phyloP scores from a whole-genome alignment of 2,888 invertebrate species.

The Cotesia congregata region DNA sequence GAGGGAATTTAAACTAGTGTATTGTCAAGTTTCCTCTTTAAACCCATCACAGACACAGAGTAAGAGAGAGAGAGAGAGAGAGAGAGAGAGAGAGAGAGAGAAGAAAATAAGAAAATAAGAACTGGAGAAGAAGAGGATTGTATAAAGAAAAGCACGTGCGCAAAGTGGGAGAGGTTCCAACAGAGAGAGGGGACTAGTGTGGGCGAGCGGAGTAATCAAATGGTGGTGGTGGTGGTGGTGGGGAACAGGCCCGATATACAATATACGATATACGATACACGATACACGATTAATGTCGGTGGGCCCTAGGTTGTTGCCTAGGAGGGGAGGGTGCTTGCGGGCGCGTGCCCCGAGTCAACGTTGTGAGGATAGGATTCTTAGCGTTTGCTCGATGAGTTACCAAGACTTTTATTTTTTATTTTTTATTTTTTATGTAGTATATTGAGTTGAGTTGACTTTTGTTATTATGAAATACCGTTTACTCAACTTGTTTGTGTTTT shows the following conservation, averaged over 20 bases:
- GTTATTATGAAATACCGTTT: not conserved
- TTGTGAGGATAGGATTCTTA: constrained; percentile 24
- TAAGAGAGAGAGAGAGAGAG: constrained; percentile 30
- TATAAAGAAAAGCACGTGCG: constrained; percentile 42
- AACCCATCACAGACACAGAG: not conserved
- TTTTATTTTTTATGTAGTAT: not conserved
- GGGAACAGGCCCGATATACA: not conserved
- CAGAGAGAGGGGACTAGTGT: constrained; percentile 35
- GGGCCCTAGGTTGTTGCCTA: constrained; percentile 35
- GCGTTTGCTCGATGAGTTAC: constrained; percentile 36
- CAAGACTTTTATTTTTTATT: constrained; percentile 24
- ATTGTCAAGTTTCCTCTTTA: not conserved
- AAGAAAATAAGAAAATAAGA: constrained; percentile 37
- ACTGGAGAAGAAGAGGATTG: constrained; percentile 38
- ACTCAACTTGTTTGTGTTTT: not conserved
- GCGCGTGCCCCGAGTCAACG: constrained; percentile 65
- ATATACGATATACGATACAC: constrained; percentile 7
- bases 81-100: constrained; percentile 34
- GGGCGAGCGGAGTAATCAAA: constrained; percentile 26
- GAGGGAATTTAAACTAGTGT: not conserved
- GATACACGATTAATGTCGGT: constrained; percentile 32
- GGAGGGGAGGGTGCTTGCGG: constrained; percentile 53
- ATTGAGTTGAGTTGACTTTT: not conserved
- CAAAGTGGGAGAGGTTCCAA: constrained; percentile 42
- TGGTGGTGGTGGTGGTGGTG: constrained; percentile 32